Evolutionary conservation across 2,888 invertebrate species (phyloP), one percentile per base, ranked within the genome.

Genomic region (Tiliacea citrago): DNA sequence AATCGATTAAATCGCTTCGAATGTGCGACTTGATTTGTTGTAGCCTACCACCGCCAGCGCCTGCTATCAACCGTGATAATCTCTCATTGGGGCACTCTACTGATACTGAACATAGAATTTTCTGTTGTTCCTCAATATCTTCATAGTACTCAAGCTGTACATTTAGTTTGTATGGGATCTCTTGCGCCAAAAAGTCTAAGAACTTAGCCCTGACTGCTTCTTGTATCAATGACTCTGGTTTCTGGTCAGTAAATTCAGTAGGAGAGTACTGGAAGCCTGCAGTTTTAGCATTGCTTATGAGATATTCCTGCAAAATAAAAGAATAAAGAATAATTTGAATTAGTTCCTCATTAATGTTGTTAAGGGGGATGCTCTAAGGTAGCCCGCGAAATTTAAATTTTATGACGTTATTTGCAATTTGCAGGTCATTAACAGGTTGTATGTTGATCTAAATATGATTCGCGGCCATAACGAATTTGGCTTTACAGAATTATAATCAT

Each of bases 181-280:
- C 99, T 85, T 98, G 97, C 0, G 98, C 97, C 61, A 99, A 94
- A 90, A 97, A 97, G 90, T 99, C 98, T 77, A 99, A 93, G 58
- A 99, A 96, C 86, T 98, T 98, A 2, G 99, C 98, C 88, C 98
- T 97, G 0, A 99, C 98, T 73, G 98, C 97, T 85, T 97, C 97
- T 68, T 97, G 95, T 77, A 98, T 97, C 42, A 99, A 92, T 12
- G 96, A 94, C 87, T 98, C 97, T 0, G 98, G 97, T 24, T 97
- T 94, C 89, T 98, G 98, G 92, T 99, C 98, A 0, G 99, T 98
- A 92, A 98, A 97, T 29, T 97, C 92, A 55, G 97, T 95, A 21
- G 97, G 94, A 39, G 98, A 95, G 91, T 97, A 99, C 35, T 97
- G 93, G 97, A 98, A 98, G 21, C 96, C 91, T 0, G 97, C 97